Evolutionary conservation across 2,113 vertebrate genomes (phyloP).

Genomic region (Deroptyus accipitrinus): DNA sequence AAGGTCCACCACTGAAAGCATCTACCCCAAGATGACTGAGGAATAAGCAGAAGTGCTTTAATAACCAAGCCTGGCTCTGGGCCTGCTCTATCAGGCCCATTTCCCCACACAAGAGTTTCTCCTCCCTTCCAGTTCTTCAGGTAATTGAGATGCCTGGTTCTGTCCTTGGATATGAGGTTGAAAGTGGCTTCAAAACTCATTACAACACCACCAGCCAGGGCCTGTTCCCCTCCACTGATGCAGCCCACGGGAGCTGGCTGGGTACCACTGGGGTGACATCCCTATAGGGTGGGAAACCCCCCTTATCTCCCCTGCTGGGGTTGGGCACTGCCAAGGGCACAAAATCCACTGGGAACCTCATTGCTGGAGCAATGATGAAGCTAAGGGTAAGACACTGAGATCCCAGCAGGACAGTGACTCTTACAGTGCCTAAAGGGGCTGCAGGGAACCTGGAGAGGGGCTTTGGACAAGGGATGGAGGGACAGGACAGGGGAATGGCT

Average conservation of each 20-base stretch:
- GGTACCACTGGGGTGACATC: neutral
- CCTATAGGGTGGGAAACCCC: neutral
- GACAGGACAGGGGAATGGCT: too few relatives aligned
- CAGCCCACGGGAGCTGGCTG: neutral
- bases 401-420: neutral
- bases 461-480: neutral
- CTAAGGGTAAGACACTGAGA: neutral
- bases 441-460: neutral
- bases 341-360: accelerated
- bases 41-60: neutral
- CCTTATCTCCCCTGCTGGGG: accelerated
- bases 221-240: neutral
- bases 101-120: neutral
- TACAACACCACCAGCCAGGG: neutral
- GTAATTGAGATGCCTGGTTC: neutral
- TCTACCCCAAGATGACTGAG: neutral
- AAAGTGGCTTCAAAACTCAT: neutral
- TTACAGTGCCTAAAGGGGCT: neutral
- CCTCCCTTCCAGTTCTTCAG: neutral
- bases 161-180: neutral
- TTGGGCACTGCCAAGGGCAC: neutral
- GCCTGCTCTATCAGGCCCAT: neutral
- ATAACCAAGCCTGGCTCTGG: neutral
- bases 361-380: neutral
- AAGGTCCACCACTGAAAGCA: neutral